Percentiles rank a stretch among this genome's conserved stretches.
These are phyloP conservation scores for Nothocercus nigrocapillus DNA, from an alignment of 2,113 vertebrate genomes.

Conservation along the genomic window DNA sequence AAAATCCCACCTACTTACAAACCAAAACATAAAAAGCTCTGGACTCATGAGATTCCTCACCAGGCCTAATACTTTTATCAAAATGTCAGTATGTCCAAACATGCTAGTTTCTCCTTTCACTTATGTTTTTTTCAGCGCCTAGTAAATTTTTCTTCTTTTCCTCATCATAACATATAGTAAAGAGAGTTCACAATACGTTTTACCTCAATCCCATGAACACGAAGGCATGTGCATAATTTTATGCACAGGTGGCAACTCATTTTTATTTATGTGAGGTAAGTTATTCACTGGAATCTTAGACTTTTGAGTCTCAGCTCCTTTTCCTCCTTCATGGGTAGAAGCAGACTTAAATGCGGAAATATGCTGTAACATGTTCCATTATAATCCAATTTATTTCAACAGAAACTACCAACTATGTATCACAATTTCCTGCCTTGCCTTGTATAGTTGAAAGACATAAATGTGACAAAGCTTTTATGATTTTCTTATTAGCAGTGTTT, in stretches of 20 bases:
- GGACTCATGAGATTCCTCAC: neutral
- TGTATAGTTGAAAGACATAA: neutral
- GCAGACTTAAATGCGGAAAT: conserved; percentile 1
- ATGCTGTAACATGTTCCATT: neutral
- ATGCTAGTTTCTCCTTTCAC: neutral
- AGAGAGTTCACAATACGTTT: neutral
- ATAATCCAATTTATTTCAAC: conserved; percentile 24
- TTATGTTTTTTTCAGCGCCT: neutral
- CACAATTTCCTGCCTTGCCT: conserved; percentile 28
- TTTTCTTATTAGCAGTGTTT: conserved; percentile 18
- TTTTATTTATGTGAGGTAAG: conserved; percentile 33
- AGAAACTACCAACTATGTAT: conserved; percentile 18
- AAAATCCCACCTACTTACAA: neutral
- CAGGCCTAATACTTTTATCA: neutral
- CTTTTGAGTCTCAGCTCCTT: conserved; percentile 22
- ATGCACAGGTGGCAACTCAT: conserved; percentile 30
- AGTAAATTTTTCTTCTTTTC: neutral
- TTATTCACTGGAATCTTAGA: conserved; percentile 28
- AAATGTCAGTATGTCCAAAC: conserved; percentile 13
- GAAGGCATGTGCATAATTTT: neutral
- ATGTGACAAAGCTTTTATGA: neutral
- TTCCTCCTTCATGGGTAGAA: neutral
- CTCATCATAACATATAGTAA: neutral
- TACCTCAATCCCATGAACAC: neutral
- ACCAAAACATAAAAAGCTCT: neutral